phyloP scores from a whole-genome alignment of 2,113 vertebrate species.

The Chlamydotis undulata region DNA sequence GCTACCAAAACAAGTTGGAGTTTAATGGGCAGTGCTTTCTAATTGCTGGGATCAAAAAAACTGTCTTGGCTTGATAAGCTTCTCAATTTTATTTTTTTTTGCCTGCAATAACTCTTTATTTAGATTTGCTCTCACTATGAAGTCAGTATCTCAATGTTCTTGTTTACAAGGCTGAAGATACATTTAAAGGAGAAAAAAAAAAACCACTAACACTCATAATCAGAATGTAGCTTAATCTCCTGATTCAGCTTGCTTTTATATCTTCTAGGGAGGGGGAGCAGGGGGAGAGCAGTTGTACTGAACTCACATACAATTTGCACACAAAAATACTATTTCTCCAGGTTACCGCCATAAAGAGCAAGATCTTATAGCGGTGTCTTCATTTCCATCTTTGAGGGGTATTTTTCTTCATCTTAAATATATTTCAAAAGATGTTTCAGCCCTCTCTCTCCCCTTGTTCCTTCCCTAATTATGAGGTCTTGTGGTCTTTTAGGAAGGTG shows the following conservation, averaged over 20 bases:
- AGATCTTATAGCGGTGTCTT: not conserved
- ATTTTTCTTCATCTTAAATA: not conserved
- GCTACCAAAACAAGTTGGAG: not conserved
- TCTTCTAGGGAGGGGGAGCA: not conserved
- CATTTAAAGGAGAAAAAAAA: not conserved
- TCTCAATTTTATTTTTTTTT: not conserved
- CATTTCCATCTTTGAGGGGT: not conserved
- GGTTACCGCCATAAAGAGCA: not conserved
- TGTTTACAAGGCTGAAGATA: not conserved
- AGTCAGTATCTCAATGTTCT: not conserved
- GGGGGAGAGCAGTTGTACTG: not conserved
- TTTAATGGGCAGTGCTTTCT: not conserved
- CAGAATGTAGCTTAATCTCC: not conserved
- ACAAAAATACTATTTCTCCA: not conserved
- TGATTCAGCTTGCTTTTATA: not conserved
- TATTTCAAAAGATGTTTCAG: not conserved
- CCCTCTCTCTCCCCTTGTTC: not conserved
- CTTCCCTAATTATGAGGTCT: not conserved
- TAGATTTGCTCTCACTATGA: not conserved
- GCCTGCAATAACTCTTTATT: not conserved
- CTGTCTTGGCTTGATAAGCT: not conserved
- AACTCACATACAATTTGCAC: not conserved
- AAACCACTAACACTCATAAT: not conserved
- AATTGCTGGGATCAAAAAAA: not conserved
- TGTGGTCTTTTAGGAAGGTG: not conserved